phyloP scores from a whole-genome alignment of 2,797 vertebrate species.

The Sebastolobus altivelis region DNA sequence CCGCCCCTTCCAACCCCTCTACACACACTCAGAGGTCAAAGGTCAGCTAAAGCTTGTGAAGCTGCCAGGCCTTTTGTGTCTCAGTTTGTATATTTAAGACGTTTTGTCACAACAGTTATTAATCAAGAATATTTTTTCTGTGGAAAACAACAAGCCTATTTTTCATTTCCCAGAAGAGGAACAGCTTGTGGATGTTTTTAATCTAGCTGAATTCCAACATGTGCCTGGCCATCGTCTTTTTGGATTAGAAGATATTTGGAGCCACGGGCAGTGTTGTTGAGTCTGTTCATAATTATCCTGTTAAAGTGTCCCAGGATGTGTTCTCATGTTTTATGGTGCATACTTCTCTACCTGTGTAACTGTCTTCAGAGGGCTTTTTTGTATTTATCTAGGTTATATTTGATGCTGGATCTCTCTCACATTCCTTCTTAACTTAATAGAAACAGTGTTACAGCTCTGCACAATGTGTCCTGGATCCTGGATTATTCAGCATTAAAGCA shows the following conservation, averaged over 20 bases:
- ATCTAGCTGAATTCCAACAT: conserved; percentile 57
- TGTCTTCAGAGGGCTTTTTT: conserved; percentile 46
- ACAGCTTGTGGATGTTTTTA: conserved; percentile 35
- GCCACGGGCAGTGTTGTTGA: conserved; percentile 58
- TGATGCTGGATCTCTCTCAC: conserved; percentile 23
- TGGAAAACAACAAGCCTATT: neutral
- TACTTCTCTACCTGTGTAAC: conserved; percentile 82
- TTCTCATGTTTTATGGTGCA: conserved; percentile 78
- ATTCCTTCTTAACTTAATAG: conserved; percentile 23
- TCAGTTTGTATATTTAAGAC: neutral
- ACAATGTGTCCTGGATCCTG: neutral
- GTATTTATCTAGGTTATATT: conserved; percentile 13
- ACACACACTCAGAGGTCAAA: conserved; percentile 37
- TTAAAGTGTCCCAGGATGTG: conserved; percentile 79
- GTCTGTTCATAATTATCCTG: conserved; percentile 82
- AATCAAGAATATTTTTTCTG: neutral
- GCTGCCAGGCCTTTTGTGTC: neutral
- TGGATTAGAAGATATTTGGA: conserved; percentile 58
- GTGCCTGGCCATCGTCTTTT: conserved; percentile 53
- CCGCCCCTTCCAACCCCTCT: neutral
- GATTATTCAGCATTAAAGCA: neutral
- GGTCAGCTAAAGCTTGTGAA: conserved; percentile 15
- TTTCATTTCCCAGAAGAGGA: conserved; percentile 22
- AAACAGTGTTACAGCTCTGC: neutral
- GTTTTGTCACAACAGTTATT: conserved; percentile 12